Base-by-base conservation (phyloP, 2,888 invertebrate species). In the Aplocera efformata region DNA sequence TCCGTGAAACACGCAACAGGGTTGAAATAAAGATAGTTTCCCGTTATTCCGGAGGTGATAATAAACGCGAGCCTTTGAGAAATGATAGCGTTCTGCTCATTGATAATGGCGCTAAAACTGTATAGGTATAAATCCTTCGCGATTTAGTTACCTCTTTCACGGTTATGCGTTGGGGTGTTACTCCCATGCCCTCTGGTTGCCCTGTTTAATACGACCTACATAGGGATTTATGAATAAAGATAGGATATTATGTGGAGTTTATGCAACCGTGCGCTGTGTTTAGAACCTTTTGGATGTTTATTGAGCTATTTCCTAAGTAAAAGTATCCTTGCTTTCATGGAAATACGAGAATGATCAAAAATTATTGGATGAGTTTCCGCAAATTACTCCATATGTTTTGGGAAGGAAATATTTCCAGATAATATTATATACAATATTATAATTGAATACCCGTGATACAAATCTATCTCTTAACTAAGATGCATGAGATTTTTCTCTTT, bases 1-100 rank as follows among this genome's bases (percentile, higher is more conserved):
- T 20, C 67, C 79, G 78, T 78, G 79, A 27, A 24, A 48, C 79
- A 79, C 78, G 79, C 74, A 56, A 71, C 51, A 41, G 48, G 50
- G 52, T 51, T 44, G 48, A 53, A 68, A 70, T 68, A 67, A 60
- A 72, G 69, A 75, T 69, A 63, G 60, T 54, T 54, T 56, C 57
- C 50, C 50, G 53, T 52, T 58, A 52, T 44, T 57, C 56, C 52
- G 35, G 51, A 53, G 48, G 60, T 71, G 72, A 73, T 73, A 72
- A 69, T 60, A 60, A 56, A 52, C 52, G 59, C 58, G 57, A 56
- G 50, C 32, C 50, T 62, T 43, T 47, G 40, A 58, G 58, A 60
- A 67, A 67, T 58, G 63, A 62, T 64, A 49, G 55, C 53, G 52
- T 53, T 63, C 22, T 20, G 21, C 48, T 48, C 50, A 59, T 60